Evolutionary conservation across 2,888 invertebrate species (phyloP).

Genomic region (Stictocephala bisonia): DNA sequence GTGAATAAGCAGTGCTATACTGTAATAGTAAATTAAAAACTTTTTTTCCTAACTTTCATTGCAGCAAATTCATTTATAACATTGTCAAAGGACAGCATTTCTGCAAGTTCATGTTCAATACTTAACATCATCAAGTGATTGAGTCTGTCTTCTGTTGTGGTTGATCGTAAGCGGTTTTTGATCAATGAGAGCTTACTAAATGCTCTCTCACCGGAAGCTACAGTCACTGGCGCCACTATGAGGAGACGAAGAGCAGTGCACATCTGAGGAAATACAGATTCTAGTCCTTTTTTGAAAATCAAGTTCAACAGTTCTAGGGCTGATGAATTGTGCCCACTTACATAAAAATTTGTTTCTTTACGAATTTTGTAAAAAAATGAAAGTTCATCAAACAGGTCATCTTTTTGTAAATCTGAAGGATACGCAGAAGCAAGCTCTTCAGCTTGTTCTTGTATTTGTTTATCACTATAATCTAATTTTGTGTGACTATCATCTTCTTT

Average conservation of each 20-base stretch:
- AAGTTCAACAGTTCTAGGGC: neutral
- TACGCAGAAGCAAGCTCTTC: conserved; percentile 5
- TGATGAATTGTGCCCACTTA: conserved; percentile 8
- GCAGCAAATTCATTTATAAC: conserved; percentile 2
- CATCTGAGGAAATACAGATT: neutral
- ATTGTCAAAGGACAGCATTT: conserved; percentile 3
- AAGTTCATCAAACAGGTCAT: neutral
- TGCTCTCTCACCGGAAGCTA: conserved; percentile 1
- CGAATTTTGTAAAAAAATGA: neutral
- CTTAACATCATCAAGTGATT: conserved; percentile 6
- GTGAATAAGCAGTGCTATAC: too few species aligned
- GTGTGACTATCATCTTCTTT: neutral
- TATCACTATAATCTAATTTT: too few species aligned
- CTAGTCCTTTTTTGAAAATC: conserved; percentile 10
- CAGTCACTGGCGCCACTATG: conserved; percentile 2
- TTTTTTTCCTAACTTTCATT: conserved; percentile 8
- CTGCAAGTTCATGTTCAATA: neutral
- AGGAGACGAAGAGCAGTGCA: neutral
- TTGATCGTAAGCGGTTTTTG: neutral
- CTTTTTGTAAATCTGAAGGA: conserved; percentile 16
- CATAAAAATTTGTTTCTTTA: neutral
- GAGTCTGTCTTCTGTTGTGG: neutral
- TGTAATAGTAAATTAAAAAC: neutral
- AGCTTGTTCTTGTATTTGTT: neutral
- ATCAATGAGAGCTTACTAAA: conserved; percentile 21